Evolutionary conservation across 2,797 vertebrate species (phyloP), one percentile per base, ranked within the genome.

Genomic region (Bovichtus diacanthus): DNA sequence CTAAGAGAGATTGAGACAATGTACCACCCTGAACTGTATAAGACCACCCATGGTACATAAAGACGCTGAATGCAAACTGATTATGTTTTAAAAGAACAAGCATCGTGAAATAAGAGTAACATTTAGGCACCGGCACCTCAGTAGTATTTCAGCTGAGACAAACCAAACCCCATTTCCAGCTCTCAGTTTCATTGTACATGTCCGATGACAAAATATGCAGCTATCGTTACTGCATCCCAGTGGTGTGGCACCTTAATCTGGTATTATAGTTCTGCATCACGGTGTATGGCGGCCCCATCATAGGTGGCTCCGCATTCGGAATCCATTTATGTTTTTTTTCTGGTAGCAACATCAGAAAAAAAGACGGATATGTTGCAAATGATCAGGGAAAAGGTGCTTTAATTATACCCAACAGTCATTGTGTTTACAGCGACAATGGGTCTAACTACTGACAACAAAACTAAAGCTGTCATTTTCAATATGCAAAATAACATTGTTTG

Each of bases 111-210:
- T 9, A 23, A 39, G 34, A 60, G 16, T 25, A 60, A 27, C 29
- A 15, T 46, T 73, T n/a, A 16, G 2, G 5, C 16, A 6, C 36
- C 27, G 5, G 29, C 29, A 29, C 29, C 2, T 53, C 11, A n/a
- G 16, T 21, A 8, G n/a, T 61, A 13, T 56, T 38, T 76, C 36
- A 66, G 29, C n/a, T n/a, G 19, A 18, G 56, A 79, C 25, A 31
- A 21, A 43, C 19, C 7, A 29, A 71, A 58, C 29, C n/a, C 1
- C 18, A 6, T 51, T 49, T 71, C 21, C 12, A 34, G 23, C 31
- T 49, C 39, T 31, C 53, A 7, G 59, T 65, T 41, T 65, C 38
- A 19, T 19, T 16, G 3, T 19, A 27, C 9, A n/a, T 36, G 21
- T 34, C 49, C 47, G 59, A 38, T 36, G 31, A 62, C 27, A 34